Percentiles rank a stretch among this genome's conserved stretches.
These are phyloP conservation scores for Oopsacas minuta DNA, from an alignment of 37 sponge, comb jelly and placozoan genomes.

Conservation along the genomic window DNA sequence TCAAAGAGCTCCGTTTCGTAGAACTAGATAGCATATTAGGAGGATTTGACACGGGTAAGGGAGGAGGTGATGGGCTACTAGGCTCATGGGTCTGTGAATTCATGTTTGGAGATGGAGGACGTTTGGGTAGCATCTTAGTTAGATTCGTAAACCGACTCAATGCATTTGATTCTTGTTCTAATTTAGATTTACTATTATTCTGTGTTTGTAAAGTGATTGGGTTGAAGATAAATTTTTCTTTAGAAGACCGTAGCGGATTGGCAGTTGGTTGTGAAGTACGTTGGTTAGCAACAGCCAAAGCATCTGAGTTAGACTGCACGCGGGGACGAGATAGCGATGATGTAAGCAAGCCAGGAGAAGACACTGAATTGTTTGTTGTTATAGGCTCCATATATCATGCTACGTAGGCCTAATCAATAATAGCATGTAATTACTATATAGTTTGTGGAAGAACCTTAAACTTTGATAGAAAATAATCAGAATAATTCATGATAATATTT, in stretches of 20 bases:
- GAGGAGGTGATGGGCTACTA: neutral
- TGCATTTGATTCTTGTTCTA: neutral
- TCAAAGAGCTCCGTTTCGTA: neutral
- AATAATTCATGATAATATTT: too few species aligned
- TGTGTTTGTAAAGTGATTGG: neutral
- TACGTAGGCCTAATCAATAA: too few species aligned
- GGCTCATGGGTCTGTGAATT: neutral
- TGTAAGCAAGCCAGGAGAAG: neutral
- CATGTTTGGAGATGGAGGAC: neutral
- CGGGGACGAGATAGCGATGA: neutral
- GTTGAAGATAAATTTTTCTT: neutral
- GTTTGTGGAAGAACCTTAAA: too few species aligned
- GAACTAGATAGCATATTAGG: neutral
- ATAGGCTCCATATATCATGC: neutral
- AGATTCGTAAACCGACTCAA: conserved; percentile 1
- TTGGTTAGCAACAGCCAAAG: neutral
- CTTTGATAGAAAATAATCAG: too few species aligned
- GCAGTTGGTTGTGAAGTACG: neutral
- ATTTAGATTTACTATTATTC: neutral
- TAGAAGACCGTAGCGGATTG: neutral
- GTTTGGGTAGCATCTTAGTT: neutral
- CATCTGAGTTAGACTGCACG: neutral
- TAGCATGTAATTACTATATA: too few species aligned
- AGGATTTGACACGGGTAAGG: neutral
- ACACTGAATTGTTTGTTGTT: neutral